A percentile compares a stretch with the other conserved stretches of the same genome.
phyloP scores from a whole-genome alignment of 2,888 invertebrate genomes.

The Troides aeacus region DNA sequence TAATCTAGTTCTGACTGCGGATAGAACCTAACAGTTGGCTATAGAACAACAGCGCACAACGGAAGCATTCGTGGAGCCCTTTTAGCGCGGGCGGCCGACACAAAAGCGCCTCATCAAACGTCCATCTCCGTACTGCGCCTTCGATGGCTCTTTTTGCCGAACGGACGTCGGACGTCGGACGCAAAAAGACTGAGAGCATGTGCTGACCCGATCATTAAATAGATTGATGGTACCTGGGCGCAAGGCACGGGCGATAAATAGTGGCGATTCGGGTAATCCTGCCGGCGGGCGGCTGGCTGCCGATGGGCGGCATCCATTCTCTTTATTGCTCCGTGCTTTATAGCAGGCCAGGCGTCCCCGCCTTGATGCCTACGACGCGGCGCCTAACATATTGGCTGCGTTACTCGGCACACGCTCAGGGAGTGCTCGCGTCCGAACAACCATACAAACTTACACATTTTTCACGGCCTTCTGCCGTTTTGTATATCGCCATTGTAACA shows the following conservation, averaged over 20 bases:
- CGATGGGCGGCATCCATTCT: slow-evolving; percentile 79
- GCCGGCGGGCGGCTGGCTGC: slow-evolving; percentile 67
- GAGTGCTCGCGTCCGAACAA: slow-evolving; percentile 11
- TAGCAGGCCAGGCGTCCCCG: slow-evolving; percentile 64
- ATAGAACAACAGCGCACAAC: slow-evolving; percentile 40
- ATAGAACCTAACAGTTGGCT: slow-evolving; percentile 23
- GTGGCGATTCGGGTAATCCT: slow-evolving; percentile 80
- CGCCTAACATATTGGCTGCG: slow-evolving; percentile 67
- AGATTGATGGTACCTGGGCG: slow-evolving; percentile 80
- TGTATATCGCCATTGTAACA: not conserved
- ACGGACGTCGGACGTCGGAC: slow-evolving; percentile 45
- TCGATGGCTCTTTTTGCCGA: slow-evolving; percentile 66
- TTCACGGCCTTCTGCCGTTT: not conserved
- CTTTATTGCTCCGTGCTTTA: slow-evolving; percentile 80
- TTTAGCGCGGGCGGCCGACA: slow-evolving; percentile 70
- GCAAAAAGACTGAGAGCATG: slow-evolving; percentile 75
- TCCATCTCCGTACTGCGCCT: slow-evolving; percentile 66
- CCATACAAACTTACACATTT: not conserved
- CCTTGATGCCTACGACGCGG: slow-evolving; percentile 68
- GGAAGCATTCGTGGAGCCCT: slow-evolving; percentile 67
- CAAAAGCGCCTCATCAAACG: slow-evolving; percentile 79
- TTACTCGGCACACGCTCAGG: slow-evolving; percentile 40
- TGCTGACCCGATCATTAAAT: slow-evolving; percentile 81
- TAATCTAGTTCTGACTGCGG: not conserved
- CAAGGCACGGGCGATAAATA: slow-evolving; percentile 78